phyloP scores from a whole-genome alignment of 2,797 vertebrate species.

The Phrynocephalus guinanensis region DNA sequence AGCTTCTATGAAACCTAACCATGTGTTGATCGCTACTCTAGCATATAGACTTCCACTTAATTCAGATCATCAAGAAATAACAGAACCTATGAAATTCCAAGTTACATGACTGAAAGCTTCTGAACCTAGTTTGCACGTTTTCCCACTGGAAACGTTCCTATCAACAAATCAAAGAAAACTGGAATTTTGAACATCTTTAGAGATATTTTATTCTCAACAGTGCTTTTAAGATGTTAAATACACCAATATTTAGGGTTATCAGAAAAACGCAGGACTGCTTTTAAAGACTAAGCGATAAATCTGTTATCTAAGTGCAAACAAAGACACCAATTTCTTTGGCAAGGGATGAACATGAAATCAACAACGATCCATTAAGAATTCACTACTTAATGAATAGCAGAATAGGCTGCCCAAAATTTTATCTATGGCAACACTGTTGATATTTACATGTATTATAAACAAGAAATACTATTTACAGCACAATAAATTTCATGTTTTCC shows the following conservation, averaged over 20 bases:
- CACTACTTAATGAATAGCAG: neutral
- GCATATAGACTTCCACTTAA: neutral
- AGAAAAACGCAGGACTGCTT: too few species aligned
- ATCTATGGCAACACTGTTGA: neutral
- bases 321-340: neutral
- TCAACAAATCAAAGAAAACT: conserved; percentile 5
- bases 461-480: neutral
- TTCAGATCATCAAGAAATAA: conserved; percentile 6
- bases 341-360: neutral
- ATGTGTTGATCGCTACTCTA: neutral
- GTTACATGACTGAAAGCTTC: neutral
- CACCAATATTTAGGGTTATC: too few species aligned
- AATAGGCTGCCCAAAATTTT: neutral
- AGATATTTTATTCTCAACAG: neutral
- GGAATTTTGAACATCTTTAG: neutral
- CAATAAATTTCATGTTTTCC: neutral
- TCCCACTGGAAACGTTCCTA: neutral
- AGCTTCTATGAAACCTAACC: neutral
- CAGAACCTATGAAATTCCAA: neutral
- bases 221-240: neutral
- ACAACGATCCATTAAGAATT: neutral
- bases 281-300: neutral
- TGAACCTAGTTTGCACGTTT: neutral
- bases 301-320: neutral
- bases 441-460: neutral